Evolutionary conservation across 1,140 invertebrate species (phyloP).

Genomic region (Drosophila nigromelanica): DNA sequence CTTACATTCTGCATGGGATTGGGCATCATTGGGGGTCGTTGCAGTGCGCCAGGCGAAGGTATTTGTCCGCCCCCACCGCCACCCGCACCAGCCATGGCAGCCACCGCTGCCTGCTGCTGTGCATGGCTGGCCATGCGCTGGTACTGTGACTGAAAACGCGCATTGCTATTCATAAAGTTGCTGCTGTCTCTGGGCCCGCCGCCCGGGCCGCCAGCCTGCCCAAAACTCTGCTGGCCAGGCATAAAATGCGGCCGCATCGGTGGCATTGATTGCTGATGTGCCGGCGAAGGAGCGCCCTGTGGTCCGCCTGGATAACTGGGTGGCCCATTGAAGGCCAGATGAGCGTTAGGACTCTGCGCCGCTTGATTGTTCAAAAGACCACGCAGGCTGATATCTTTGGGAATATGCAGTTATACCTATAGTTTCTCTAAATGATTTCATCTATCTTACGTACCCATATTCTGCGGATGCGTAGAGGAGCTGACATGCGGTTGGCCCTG

Average conservation of each 20-base stretch:
- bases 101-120: conserved; percentile 75
- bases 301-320: conserved; percentile 81
- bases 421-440: not conserved
- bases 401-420: not conserved
- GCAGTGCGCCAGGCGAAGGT: conserved; percentile 73
- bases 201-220: conserved; percentile 74
- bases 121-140: conserved; percentile 82
- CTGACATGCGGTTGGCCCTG: conserved; percentile 83
- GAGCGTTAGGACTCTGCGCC: conserved; percentile 81
- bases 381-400: conserved; percentile 80
- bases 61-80: conserved; percentile 71
- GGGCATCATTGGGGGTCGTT: conserved; percentile 76
- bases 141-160: conserved; percentile 78
- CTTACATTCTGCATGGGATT: conserved; percentile 83
- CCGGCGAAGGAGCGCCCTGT: conserved; percentile 74
- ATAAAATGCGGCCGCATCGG: conserved; percentile 83
- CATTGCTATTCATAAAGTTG: conserved; percentile 77
- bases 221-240: conserved; percentile 76
- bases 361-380: conserved; percentile 82
- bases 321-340: conserved; percentile 77
- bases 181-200: conserved; percentile 68
- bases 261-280: conserved; percentile 77
- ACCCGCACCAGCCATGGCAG: conserved; percentile 70
- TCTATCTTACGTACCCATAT: conserved; percentile 75
- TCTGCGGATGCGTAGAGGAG: conserved; percentile 84